Base-by-base conservation (phyloP, 2,113 vertebrate species). In the Apeltes quadracus region DNA sequence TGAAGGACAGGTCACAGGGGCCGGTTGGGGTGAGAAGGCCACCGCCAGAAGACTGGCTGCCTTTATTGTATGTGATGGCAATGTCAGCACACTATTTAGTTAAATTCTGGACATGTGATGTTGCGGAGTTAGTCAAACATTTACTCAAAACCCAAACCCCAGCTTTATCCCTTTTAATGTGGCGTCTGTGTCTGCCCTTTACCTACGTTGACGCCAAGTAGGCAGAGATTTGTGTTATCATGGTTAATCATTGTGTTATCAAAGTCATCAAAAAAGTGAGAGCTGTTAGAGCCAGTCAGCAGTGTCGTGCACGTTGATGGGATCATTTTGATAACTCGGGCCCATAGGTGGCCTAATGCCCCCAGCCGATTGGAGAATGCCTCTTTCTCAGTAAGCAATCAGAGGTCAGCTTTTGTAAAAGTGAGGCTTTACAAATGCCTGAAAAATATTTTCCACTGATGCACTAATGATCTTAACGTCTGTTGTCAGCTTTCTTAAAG, bases 1-100 rank as follows among this genome's bases (percentile, higher is more conserved):
- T 87, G 82, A 90, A 90, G 88, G 86, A 81, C 80, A 77, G 89
- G 88, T 90, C 90, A 88, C 73, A 76, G 70, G 75, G 84, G 41
- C 87, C 69, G 76, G 67, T 32, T 54, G 76, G 86, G 75, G 79
- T 85, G 76, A 87, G 79, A 70, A 80, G 75, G 84, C 86, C 81
- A 87, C 57, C 71, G 54, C 18, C 43, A 79, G 76, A 84, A 84
- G 83, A 87, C 87, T 79, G 84, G 78, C 72, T 72, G 67, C 59
- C 58, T 87, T 83, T 69, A 84, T 82, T 84, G 62, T 85, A 84
- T 72, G 68, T n/a, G 65, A 80, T 84, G 77, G 87, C 88, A 75
- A 6, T 79, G 76, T 88, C 78, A 66, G 81, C 44, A 53, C 59
- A 55, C 72, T 81, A 23, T 90, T 83, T 84, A 82, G 82, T 72